Evolutionary conservation across 2,113 vertebrate species (phyloP), one percentile per base, ranked within the genome.

Genomic region (Trinectes maculatus): DNA sequence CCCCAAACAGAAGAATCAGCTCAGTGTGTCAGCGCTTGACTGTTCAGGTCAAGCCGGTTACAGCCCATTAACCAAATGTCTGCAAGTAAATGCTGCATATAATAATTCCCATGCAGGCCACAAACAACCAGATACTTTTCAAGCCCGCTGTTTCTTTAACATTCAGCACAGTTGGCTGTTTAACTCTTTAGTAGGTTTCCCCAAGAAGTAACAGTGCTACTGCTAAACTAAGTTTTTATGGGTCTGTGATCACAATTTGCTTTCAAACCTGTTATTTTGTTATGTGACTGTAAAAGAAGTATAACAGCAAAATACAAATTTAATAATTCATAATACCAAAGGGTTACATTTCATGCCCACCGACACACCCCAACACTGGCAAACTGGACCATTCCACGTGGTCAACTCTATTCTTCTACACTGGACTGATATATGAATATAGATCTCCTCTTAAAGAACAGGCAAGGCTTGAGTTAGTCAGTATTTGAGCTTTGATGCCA

Each of bases 101-200:
- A 68, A 47, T 57, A 43, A 70, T 52, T 71, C 21, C 22, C 29
- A 66, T 21, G 8, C 62, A 77, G 19, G 39, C 21, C 40, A 18
- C 13, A 73, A 12, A 21, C 60, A 48, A n/a, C 22, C 40, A 58
- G 31, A 22, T 24, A 10, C 16, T 59, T 68, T 60, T 52, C 16
- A 52, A 55, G 25, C 0, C 5, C 59, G 54, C 73, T 73, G 74
- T 44, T 54, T 33, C 77, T 86, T 89, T 86, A 86, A 80, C 8
- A 9, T 21, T 64, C 16, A 26, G 44, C 34, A 33, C 40, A 70
- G 26, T 31, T 18, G 40, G 16, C 15, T 60, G 46, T 82, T 84
- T 79, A 79, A 87, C 83, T 84, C 66, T 80, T 82, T 33, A 54
- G 33, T 46, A 49, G 52, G 64, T 62, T 46, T 44, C 19, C 7